phyloP scores from a whole-genome alignment of 1,140 invertebrate species.

The Drosophila equinoxialis region DNA sequence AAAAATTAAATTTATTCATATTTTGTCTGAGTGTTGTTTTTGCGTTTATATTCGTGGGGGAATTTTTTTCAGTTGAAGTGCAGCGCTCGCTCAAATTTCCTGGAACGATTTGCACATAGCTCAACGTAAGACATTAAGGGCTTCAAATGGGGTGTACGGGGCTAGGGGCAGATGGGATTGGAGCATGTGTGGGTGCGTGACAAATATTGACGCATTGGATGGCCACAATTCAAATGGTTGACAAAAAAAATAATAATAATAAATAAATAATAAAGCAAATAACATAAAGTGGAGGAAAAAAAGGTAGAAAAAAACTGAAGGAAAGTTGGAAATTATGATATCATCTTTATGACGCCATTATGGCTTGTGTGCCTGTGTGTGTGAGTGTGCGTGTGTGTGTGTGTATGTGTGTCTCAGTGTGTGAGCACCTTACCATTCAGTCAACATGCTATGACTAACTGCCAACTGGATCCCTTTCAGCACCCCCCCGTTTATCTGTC shows the following conservation, averaged over 20 bases:
- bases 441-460: constrained; percentile 70
- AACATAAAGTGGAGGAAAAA: constrained; percentile 30
- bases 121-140: constrained; percentile 43
- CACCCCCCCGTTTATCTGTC: constrained; percentile 31
- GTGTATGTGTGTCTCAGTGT: constrained; percentile 22
- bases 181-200: constrained; percentile 9
- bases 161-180: constrained; percentile 5
- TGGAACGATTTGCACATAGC: constrained; percentile 62
- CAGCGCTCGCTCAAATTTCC: constrained; percentile 73
- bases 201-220: constrained; percentile 66
- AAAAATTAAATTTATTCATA: constrained; percentile 59
- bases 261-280: constrained; percentile 21
- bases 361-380: constrained; percentile 40
- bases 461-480: constrained; percentile 27
- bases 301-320: constrained; percentile 52
- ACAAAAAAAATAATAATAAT: constrained; percentile 8
- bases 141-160: neutral
- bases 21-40: constrained; percentile 29
- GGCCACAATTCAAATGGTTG: constrained; percentile 51
- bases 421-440: constrained; percentile 33
- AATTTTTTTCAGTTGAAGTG: constrained; percentile 58
- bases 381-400: constrained; percentile 21
- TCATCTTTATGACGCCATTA: constrained; percentile 80
- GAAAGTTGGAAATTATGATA: constrained; percentile 78
- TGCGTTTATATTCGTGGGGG: constrained; percentile 25